These are phyloP conservation scores for Pteruthius melanotis DNA, from an alignment of 2,113 vertebrate species.

Conservation along the genomic window DNA sequence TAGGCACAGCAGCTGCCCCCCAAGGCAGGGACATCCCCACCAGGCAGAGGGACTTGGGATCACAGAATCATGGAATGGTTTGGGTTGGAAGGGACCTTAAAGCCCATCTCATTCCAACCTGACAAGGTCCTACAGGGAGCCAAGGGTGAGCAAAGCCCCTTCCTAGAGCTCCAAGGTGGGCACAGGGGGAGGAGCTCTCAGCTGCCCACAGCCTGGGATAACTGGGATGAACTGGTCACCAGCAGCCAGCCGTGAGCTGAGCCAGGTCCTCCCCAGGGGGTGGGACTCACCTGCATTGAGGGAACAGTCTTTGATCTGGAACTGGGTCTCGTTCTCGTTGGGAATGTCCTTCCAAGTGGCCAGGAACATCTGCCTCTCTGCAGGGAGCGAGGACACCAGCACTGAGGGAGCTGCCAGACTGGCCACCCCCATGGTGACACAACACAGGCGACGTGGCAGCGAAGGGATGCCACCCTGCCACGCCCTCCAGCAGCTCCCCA, in stretches of 20 bases:
- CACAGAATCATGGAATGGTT: not conserved
- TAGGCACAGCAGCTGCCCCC: not conserved
- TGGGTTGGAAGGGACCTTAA: not conserved
- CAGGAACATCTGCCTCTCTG: conserved; percentile 95
- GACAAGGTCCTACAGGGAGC: not conserved
- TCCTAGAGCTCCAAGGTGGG: not conserved
- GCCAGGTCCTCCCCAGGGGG: not conserved
- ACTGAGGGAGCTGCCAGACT: not conserved
- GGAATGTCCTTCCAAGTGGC: conserved; percentile 98
- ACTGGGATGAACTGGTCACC: not conserved
- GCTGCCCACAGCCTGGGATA: not conserved
- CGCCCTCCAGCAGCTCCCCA: not conserved
- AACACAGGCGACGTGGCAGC: rapidly evolving
- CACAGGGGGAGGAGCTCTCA: not conserved
- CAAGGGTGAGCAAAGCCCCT: not conserved
- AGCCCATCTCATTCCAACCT: not conserved
- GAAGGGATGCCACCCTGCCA: rapidly evolving
- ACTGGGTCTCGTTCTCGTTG: conserved; percentile 92
- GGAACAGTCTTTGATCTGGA: conserved; percentile 94
- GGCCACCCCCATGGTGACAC: not conserved
- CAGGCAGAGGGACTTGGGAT: not conserved
- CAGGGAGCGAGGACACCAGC: not conserved
- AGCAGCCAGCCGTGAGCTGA: not conserved
- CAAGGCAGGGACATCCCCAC: not conserved
- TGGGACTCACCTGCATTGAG: conserved; percentile 83